These are phyloP conservation scores for Diabrotica virgifera DNA, from an alignment of 1,140 invertebrate species.

Conservation along the genomic window DNA sequence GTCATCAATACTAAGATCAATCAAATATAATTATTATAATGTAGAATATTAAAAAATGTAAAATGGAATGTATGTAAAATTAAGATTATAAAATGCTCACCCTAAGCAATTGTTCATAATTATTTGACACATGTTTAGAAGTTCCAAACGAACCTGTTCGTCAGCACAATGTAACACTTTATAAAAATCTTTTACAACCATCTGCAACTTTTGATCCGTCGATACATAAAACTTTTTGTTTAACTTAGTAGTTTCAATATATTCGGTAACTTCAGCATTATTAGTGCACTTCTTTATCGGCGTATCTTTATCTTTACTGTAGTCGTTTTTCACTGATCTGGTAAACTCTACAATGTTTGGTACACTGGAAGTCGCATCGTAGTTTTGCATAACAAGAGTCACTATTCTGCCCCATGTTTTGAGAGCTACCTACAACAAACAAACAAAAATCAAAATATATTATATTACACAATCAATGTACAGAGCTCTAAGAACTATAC, in stretches of 20 bases:
- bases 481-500: no score
- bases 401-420: slow-evolving; percentile 52
- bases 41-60: no score
- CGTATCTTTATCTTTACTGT: not conserved
- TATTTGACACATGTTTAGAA: slow-evolving; percentile 51
- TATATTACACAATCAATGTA: no score
- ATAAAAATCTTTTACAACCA: slow-evolving; percentile 52
- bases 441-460: no score
- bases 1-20: no score
- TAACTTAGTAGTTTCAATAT: slow-evolving; percentile 49
- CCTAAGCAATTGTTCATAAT: slow-evolving; percentile 55
- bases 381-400: slow-evolving; percentile 52
- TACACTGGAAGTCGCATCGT: slow-evolving; percentile 13
- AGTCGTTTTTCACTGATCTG: no score
- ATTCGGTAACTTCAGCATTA: slow-evolving; percentile 45
- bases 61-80: no score
- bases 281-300: slow-evolving; percentile 30
- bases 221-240: slow-evolving; percentile 56
- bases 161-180: slow-evolving; percentile 55
- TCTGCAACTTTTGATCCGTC: slow-evolving; percentile 55
- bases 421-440: slow-evolving; percentile 48
- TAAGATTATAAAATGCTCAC: slow-evolving; percentile 45
- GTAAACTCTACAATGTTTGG: not conserved
- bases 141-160: slow-evolving; percentile 55
- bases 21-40: not conserved